Conservation (phyloP, 1,140 invertebrate species). For the Monochamus saltuarius region DNA sequence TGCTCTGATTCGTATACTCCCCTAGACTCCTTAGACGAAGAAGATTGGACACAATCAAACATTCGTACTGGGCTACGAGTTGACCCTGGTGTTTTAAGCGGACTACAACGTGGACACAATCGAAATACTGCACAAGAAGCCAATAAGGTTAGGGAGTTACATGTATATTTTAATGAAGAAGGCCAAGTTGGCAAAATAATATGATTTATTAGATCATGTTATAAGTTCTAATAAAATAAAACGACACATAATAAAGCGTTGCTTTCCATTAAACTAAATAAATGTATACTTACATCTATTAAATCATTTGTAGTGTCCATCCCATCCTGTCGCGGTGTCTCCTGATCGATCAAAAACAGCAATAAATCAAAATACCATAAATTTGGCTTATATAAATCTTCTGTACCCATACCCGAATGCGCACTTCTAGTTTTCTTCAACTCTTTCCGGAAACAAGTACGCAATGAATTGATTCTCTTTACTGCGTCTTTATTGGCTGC, state of each 20-base stretch:
- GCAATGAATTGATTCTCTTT: constrained; percentile 24
- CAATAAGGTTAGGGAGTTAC: constrained; percentile 18
- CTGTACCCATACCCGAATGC: constrained; percentile 6
- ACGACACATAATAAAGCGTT: constrained; percentile 7
- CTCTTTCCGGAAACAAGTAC: constrained; percentile 17
- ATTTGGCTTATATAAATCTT: constrained; percentile 11
- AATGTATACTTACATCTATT: constrained; percentile 11
- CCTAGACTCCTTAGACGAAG: constrained; percentile 1
- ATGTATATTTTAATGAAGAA: constrained; percentile 17
- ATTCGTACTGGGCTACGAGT: neutral
- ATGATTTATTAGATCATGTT: constrained; percentile 17
- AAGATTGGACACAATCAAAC: constrained; percentile 4
- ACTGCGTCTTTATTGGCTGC: constrained; percentile 10
- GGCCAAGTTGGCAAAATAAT: constrained; percentile 25
- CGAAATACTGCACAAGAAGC: constrained; percentile 22
- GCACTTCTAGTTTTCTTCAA: constrained; percentile 2
- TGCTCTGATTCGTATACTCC: neutral
- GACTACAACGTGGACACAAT: constrained; percentile 16
- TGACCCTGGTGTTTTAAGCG: constrained; percentile 4
- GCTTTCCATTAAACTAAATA: neutral
- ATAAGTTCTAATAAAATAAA: neutral
- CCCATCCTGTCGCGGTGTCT: constrained; percentile 21
- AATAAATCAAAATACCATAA: constrained; percentile 23
- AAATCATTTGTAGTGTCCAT: constrained; percentile 1
- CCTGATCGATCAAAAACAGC: constrained; percentile 11